These are phyloP conservation scores for Microcebus ravelobensis DNA, from an alignment of 2,113 vertebrate genomes.

Conservation along the genomic window DNA sequence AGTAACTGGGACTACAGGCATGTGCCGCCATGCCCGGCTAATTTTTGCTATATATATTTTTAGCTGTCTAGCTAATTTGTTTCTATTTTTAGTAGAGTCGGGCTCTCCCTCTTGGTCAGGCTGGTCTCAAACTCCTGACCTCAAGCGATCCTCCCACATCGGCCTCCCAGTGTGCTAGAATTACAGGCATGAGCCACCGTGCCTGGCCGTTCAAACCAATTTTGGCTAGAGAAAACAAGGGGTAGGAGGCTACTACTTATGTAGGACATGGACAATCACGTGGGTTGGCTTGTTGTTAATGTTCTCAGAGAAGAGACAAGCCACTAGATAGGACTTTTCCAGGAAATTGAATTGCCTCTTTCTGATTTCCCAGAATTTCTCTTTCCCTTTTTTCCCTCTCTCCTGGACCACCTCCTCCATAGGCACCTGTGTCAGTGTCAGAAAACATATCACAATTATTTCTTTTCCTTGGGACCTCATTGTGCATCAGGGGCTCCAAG, in stretches of 20 bases:
- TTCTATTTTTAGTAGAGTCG: too few relatives aligned
- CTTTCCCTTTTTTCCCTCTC: background rate
- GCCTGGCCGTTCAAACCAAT: too few relatives aligned
- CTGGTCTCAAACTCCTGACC: too few relatives aligned
- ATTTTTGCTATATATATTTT: too few relatives aligned
- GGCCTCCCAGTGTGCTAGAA: too few relatives aligned
- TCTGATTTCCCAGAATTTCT: background rate
- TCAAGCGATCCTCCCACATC: too few relatives aligned
- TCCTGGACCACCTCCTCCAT: background rate
- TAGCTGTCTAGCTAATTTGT: too few relatives aligned
- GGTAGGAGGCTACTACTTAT: too few relatives aligned
- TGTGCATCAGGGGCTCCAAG: background rate
- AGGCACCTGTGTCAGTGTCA: background rate
- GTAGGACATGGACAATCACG: background rate
- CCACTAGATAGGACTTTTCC: background rate
- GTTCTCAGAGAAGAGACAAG: background rate
- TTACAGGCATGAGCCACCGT: too few relatives aligned
- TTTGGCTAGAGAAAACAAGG: background rate
- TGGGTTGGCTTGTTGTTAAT: background rate
- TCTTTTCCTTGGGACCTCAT: background rate
- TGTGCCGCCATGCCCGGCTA: too few relatives aligned
- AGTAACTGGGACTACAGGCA: too few relatives aligned
- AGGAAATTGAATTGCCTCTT: background rate
- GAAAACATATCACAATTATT: background rate
- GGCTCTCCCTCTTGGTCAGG: too few relatives aligned